Base-by-base conservation (phyloP, 1,140 invertebrate genomes). In the Aphelenchoides avenae region DNA sequence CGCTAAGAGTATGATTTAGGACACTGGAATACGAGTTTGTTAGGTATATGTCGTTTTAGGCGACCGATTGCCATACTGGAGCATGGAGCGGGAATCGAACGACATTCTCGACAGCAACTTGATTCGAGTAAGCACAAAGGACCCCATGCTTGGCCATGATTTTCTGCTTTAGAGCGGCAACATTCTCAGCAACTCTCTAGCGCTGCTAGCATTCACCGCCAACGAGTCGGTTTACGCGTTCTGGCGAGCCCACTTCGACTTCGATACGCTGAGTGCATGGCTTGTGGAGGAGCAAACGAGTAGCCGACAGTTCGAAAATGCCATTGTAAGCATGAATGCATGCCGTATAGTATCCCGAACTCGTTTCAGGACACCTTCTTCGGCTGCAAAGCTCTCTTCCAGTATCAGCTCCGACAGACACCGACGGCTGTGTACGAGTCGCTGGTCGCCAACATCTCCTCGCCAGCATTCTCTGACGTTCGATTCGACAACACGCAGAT, bases 251-350 rank as follows among this genome's bases (percentile, higher is more conserved):
- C 29, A 53, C 44, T 69, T 65, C 44, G 40, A 65, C 44, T 65
- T 65, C 18, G 63, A 65, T 5, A 39, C 39, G 6, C 15, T 65
- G 18, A 48, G 40, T 34, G 44, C 52, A 29, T 65, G 63, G 63
- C 39, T 65, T 29, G 41, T 64, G 13, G 63, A 70, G 34, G 64
- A 65, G 37, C 63, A 65, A 52, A 36, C 46, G 20, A 48, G 37
- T 31, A 36, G 40, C 31, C 20, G 59, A 27, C 66, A 65, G 36
- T 65, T 52, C 40, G 56, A 69, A 31, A 65, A 69, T 70, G 66
- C 63, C 24, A 20, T 65, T 24, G 61, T 64, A 29, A 34, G n/a
- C 20, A 30, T 24, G 4, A 30, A 11, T 9, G n/a, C 9, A 52
- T 20, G 22, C n/a, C 5, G n/a, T 37, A 56, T 26, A 52, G 47